phyloP scores from a whole-genome alignment of 1,140 invertebrate species.

The Hylyphantes graminicola region DNA sequence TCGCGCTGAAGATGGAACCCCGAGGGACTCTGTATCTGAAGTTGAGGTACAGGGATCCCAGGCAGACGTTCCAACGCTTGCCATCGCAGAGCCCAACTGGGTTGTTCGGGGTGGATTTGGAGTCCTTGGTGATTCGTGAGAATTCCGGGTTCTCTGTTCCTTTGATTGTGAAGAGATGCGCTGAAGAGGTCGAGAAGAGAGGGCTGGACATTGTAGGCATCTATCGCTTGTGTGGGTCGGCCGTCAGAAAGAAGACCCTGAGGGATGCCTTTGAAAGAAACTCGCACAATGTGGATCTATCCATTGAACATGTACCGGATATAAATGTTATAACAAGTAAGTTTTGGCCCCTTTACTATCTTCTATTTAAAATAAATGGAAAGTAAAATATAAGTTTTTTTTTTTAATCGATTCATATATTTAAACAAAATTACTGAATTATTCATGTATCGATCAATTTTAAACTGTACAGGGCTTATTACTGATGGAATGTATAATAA shows the following conservation, averaged over 20 bases:
- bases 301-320: slow-evolving; percentile 96
- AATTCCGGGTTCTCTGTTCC: slow-evolving; percentile 75
- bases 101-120: slow-evolving; percentile 91
- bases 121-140: slow-evolving; percentile 86
- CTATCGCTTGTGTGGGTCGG: slow-evolving; percentile 95
- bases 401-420: too few species aligned
- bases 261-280: slow-evolving; percentile 94
- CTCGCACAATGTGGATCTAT: slow-evolving; percentile 89
- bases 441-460: too few species aligned
- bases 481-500: too few species aligned
- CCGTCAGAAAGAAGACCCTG: slow-evolving; percentile 93
- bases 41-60: slow-evolving; percentile 90
- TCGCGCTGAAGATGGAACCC: slow-evolving; percentile 88
- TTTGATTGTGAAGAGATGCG: slow-evolving; percentile 90
- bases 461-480: too few species aligned
- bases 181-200: slow-evolving; percentile 95
- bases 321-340: slow-evolving; percentile 95
- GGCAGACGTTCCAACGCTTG: slow-evolving; percentile 79
- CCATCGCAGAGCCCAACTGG: slow-evolving; percentile 63
- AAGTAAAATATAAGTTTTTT: too few species aligned
- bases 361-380: too few species aligned
- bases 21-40: slow-evolving; percentile 94
- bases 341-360: not conserved
- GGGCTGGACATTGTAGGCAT: slow-evolving; percentile 96
- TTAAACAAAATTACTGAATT: too few species aligned